Evolutionary conservation across 2,797 vertebrate species (phyloP), one percentile per base, ranked within the genome.

Genomic region (Muraenolepis orangiensis): DNA sequence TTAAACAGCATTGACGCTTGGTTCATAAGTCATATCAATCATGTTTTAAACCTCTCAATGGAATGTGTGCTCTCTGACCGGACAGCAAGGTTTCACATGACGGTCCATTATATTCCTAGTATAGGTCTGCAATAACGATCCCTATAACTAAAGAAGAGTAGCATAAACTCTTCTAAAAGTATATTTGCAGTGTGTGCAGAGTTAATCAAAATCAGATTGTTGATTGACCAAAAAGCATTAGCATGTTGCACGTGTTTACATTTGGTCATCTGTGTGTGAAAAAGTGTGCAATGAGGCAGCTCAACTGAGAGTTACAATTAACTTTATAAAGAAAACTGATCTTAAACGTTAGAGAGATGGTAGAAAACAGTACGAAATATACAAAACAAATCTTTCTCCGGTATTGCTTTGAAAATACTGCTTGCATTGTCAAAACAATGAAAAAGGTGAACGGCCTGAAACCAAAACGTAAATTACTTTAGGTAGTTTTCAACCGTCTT

Each of bases 341-440:
- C 57, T 64, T 26, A 64, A 64, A 64, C 57, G 57, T 64, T 23
- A 64, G 36, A 23, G 57, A 88, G 75, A 74, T 76, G 67, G 81
- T 87, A 79, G 85, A 79, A 85, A 88, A 80, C 85, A 78, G 77
- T 82, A 87, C 86, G 90, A 76, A 89, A 93, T 91, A 91, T 92
- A 91, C 88, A 92, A 84, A 90, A 84, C 66, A 70, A 76, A 72
- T 72, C 61, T 79, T 78, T 70, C 76, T 85, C 82, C 81, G 84
- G 84, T 82, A 86, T 28, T 72, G 71, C 38, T 34, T 72, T 66
- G 36, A 11, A 68, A 42, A 75, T 72, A 42, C 69, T 67, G 76
- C 66, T 36, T 71, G 29, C n/a, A n/a, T n/a, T n/a, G n/a, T n/a
- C 57, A 36, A 72, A 75, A 74, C n/a, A n/a, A n/a, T n/a, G 31